phyloP scores from a whole-genome alignment of 2,113 vertebrate species.

The Pionites leucogaster region DNA sequence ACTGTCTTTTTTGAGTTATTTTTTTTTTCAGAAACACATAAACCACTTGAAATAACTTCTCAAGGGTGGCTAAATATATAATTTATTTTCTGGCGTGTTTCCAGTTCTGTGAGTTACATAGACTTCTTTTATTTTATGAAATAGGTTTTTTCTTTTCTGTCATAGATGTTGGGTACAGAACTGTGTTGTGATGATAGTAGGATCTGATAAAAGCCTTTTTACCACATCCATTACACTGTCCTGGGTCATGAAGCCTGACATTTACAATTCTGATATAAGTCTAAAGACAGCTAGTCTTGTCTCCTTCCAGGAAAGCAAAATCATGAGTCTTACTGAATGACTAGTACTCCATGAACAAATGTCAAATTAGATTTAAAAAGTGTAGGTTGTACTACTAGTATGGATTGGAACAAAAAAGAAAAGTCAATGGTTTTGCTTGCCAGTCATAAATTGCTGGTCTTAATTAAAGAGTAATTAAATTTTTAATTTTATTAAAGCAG shows the following conservation, averaged over 20 bases:
- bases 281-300: background rate
- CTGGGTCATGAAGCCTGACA: background rate
- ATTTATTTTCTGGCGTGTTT: conserved; percentile 38
- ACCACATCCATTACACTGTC: background rate
- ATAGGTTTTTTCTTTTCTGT: background rate
- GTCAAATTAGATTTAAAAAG: background rate
- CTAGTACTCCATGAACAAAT: background rate
- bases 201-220: background rate
- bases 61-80: background rate
- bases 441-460: conserved; percentile 13
- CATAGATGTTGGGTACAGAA: background rate
- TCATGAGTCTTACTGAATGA: background rate
- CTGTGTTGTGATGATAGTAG: background rate
- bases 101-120: background rate
- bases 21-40: conserved; percentile 21
- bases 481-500: conserved; percentile 26
- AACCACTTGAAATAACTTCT: conserved; percentile 54
- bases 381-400: background rate
- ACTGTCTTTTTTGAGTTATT: conserved; percentile 23
- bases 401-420: background rate
- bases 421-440: background rate
- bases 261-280: background rate
- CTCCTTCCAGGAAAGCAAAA: conserved; percentile 3
- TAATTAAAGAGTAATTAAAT: conserved; percentile 40
- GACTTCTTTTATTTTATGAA: conserved; percentile 7